Conservation (phyloP, 2,113 vertebrate species). For the Syngnathus typhle region DNA sequence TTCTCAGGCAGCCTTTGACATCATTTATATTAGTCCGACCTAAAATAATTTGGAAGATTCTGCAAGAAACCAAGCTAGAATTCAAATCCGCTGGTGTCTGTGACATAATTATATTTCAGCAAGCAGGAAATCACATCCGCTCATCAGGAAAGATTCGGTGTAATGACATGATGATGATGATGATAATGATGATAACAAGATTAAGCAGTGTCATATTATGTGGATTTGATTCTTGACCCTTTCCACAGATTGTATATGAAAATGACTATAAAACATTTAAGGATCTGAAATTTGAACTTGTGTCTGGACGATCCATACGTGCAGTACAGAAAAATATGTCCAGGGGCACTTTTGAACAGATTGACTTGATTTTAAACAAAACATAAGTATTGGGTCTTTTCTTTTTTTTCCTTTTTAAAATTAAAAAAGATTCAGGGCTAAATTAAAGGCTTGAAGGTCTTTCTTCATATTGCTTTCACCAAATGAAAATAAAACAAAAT, state of each 20-base stretch:
- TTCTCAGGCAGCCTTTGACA: not conserved
- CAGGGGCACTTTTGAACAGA: too few species aligned
- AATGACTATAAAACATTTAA: not conserved
- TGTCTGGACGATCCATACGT: not conserved
- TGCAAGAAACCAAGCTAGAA: constrained; percentile 8
- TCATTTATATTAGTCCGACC: constrained; percentile 12
- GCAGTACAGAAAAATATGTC: too few species aligned
- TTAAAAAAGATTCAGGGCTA: too few species aligned
- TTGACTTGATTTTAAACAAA: too few species aligned
- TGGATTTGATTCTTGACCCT: not conserved
- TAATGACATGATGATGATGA: constrained; percentile 38
- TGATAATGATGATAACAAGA: constrained; percentile 42
- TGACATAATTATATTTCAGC: constrained; percentile 18
- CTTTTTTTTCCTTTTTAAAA: too few species aligned
- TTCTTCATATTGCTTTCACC: not conserved
- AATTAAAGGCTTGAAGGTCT: not conserved
- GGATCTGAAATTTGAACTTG: not conserved
- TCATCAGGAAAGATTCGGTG: constrained; percentile 42
- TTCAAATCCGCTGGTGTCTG: constrained; percentile 23
- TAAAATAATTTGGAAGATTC: constrained; percentile 18
- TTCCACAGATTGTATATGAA: not conserved
- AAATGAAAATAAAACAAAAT: too few species aligned
- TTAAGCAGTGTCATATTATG: constrained; percentile 12
- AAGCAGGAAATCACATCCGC: constrained; percentile 36
- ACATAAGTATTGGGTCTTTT: too few species aligned